These are phyloP conservation scores for Chymomyza costata DNA, from an alignment of 1,140 invertebrate genomes.

Conservation along the genomic window DNA sequence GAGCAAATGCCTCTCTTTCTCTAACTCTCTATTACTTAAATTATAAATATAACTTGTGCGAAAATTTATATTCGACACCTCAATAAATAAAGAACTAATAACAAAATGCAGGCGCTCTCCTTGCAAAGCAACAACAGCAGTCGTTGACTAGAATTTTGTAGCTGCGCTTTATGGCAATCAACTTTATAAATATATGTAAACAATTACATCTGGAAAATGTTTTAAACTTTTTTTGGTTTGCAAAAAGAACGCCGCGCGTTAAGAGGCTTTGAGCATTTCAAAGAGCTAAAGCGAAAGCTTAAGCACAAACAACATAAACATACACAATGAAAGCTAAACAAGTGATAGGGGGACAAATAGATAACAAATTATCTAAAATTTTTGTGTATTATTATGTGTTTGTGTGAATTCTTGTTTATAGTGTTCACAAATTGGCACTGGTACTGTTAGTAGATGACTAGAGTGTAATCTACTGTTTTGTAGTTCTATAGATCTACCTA, in stretches of 20 bases:
- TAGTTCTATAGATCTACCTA: slow-evolving; percentile 12
- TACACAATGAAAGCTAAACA: no score
- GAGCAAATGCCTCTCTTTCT: slow-evolving; percentile 43
- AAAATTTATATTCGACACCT: slow-evolving; percentile 64
- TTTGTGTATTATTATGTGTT: no score
- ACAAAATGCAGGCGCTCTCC: slow-evolving; percentile 61
- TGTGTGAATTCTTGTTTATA: no score
- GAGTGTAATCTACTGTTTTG: slow-evolving; percentile 18
- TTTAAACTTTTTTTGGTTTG: no score
- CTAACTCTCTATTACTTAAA: slow-evolving; percentile 27
- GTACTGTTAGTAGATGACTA: slow-evolving; percentile 30
- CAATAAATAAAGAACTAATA: slow-evolving; percentile 68
- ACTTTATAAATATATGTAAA: slow-evolving; percentile 15
- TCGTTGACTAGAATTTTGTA: slow-evolving; percentile 53
- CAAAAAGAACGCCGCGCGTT: slow-evolving; percentile 24
- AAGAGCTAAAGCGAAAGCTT: slow-evolving; percentile 12
- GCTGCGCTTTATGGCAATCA: slow-evolving; percentile 36
- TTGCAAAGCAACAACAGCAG: slow-evolving; percentile 45
- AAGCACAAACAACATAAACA: no score
- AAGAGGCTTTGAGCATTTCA: slow-evolving; percentile 31
- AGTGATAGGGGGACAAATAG: no score
- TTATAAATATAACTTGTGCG: slow-evolving; percentile 50
- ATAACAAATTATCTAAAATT: no score
- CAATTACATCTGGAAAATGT: no score
- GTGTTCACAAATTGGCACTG: slow-evolving; percentile 55